Evolutionary conservation across 2,797 vertebrate genomes (phyloP), one percentile per base, ranked within the genome.

Genomic region (Parambassis ranga): DNA sequence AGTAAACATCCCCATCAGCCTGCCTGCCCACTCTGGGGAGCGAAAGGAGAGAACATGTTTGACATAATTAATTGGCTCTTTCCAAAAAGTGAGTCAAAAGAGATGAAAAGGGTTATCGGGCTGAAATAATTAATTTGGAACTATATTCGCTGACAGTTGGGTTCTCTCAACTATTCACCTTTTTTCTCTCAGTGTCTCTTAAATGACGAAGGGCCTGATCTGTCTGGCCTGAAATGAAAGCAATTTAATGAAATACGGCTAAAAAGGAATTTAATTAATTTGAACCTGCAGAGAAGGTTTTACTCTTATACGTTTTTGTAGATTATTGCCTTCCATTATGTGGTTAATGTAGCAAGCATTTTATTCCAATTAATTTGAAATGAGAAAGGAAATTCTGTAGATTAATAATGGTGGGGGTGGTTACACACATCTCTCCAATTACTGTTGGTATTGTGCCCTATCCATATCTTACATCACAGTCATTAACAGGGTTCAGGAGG

Each of bases 11-110:
- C 93, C 94, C 94, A 94, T 95, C 94, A 94, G 91, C 88, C 89
- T 77, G 87, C 66, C 74, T 52, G 88, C 83, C 90, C 48, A 81
- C 87, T 93, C 93, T 90, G 92, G 56, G 70, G 92, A 93, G 92
- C 90, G 86, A 93, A 92, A 61, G 41, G 68, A 82, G 50, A 69
- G 73, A 95, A 90, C 93, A 93, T 93, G 94, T 95, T 95, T 96
- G 94, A 96, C 95, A 95, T 95, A 94, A 95, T 95, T 96, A 96
- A 96, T 95, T 95, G 94, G 94, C 93, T 95, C 75, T 95, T 94
- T 95, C 93, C 93, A 91, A 94, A 95, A 93, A 95, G 94, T 92
- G 92, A 95, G 94, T 94, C 94, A 94, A 91, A 84, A 93, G 94
- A 94, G 93, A 95, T 95, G 94, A 95, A 95, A 94, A 94, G 93